Evolutionary conservation across 2,797 vertebrate genomes (phyloP).

Genomic region (Craterocephalus amniculus): DNA sequence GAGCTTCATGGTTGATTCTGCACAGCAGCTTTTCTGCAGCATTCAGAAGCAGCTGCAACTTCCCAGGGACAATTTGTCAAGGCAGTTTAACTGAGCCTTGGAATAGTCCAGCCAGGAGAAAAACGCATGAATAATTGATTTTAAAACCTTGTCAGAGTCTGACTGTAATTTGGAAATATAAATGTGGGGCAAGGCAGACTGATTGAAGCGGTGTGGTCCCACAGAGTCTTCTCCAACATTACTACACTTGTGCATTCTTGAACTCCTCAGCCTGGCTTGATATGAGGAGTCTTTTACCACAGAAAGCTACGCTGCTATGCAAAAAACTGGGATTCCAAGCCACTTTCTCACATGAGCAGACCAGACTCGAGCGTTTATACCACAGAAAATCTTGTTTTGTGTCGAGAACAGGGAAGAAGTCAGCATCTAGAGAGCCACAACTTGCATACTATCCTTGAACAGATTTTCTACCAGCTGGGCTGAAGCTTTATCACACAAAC

Average conservation of each 20-base stretch:
- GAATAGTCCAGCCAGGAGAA: constrained; percentile 23
- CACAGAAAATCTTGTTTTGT: constrained; percentile 5
- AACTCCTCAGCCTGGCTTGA: background rate
- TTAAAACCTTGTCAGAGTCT: constrained; percentile 33
- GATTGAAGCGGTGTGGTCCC: background rate
- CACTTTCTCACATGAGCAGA: constrained; percentile 29
- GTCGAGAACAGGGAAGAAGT: constrained; percentile 7
- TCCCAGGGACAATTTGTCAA: constrained; percentile 30
- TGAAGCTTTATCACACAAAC: constrained; percentile 14
- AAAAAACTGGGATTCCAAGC: constrained; percentile 16
- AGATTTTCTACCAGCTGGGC: background rate
- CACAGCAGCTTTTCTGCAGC: constrained; percentile 11
- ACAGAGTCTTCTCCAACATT: constrained; percentile 13
- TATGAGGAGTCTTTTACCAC: background rate
- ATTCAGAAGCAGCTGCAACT: constrained; percentile 22
- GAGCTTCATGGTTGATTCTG: background rate
- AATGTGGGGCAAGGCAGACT: constrained; percentile 24
- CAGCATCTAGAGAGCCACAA: constrained; percentile 22
- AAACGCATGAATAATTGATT: constrained; percentile 58
- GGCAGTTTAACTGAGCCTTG: constrained; percentile 23
- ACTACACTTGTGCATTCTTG: background rate
- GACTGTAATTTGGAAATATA: constrained; percentile 50
- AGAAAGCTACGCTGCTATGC: constrained; percentile 9
- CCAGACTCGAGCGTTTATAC: constrained; percentile 27
- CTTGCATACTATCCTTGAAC: constrained; percentile 17